Base-by-base conservation (phyloP, 2,797 vertebrate species). In the Chromobotia macracanthus region DNA sequence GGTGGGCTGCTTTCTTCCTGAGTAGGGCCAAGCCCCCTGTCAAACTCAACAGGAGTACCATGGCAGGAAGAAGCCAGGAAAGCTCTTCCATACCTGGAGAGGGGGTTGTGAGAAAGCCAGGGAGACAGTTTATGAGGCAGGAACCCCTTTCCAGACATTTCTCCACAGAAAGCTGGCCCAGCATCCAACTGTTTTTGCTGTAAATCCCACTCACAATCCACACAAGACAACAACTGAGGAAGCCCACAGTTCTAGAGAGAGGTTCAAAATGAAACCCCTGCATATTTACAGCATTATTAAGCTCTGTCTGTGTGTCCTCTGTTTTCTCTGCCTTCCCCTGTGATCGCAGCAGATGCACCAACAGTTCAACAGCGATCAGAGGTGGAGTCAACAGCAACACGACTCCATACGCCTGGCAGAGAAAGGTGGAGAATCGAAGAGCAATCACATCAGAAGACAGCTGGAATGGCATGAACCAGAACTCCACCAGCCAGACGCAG, bases 401-500 rank as follows among this genome's bases (percentile, higher is more conserved):
- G 0, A 64, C 69, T 0, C 88, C 87, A 3, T 95, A 95, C 0
- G 89, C 90, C 84, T 93, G 86, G 80, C 93, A 86, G 48, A 94
- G 90, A 69, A 94, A 94, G 50, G 93, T 87, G 77, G 94, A 87
- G 86, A 91, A 92, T 76, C 91, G 92, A 73, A 94, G 85, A 38
- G 91, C 89, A 5, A 94, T 86, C 80, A 87, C 21, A 0, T 94
- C 91, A 1, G 85, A 64, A 0, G 72, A 61, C 0, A 60, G 19
- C n/a, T 84, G 72, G 44, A 87, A 76, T 0, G 73, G 86, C 0
- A 50, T 31, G 21, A 88, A 53, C 88, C 90, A 90, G 58, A 75
- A 82, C 8, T 87, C 82, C 3, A 72, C 83, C 31, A 91, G 8
- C 75, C 86, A 88, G 31, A 94, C 80, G 66, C 86, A 69, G 77